Evolutionary conservation across 2,888 invertebrate genomes (phyloP).

Genomic region (Mimas tiliae): DNA sequence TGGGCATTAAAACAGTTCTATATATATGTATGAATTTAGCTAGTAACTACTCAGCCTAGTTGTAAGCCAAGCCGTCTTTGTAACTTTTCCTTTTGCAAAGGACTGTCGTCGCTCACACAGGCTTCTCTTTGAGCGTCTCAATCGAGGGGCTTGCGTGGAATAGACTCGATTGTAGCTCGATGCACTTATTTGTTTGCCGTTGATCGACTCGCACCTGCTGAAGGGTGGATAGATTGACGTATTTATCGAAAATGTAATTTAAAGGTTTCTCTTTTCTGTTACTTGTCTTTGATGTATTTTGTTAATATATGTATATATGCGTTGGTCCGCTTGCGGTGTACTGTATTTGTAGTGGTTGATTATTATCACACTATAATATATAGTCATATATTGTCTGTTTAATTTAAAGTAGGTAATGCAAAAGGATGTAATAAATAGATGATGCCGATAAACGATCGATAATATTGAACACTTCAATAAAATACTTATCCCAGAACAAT

Average conservation of each 20-base stretch:
- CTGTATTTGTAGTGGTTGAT: neutral
- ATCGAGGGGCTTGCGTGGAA: slow-evolving; percentile 69
- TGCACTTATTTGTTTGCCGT: slow-evolving; percentile 76
- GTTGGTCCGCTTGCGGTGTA: neutral
- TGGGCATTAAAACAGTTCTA: neutral
- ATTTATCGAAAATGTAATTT: slow-evolving; percentile 42
- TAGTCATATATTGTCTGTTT: too few species aligned
- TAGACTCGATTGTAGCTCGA: slow-evolving; percentile 68
- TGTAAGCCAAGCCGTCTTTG: slow-evolving; percentile 58
- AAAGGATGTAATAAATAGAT: too few species aligned
- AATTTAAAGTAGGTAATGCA: too few species aligned
- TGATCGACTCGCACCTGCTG: slow-evolving; percentile 61
- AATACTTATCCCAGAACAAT: too few species aligned
- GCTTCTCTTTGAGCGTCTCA: slow-evolving; percentile 74
- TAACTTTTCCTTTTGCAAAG: slow-evolving; percentile 62
- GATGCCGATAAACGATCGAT: too few species aligned
- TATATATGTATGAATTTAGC: slow-evolving; percentile 13
- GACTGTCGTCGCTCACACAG: slow-evolving; percentile 49
- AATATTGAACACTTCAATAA: too few species aligned
- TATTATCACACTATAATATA: too few species aligned
- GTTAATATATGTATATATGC: neutral
- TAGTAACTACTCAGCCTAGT: slow-evolving; percentile 33
- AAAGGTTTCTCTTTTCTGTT: slow-evolving; percentile 43
- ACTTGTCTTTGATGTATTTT: neutral
- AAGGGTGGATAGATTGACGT: slow-evolving; percentile 23